These are phyloP conservation scores for Stichopus chloronotus DNA, from an alignment of 35 echinoderm and acorn worm genomes.

Conservation along the genomic window DNA sequence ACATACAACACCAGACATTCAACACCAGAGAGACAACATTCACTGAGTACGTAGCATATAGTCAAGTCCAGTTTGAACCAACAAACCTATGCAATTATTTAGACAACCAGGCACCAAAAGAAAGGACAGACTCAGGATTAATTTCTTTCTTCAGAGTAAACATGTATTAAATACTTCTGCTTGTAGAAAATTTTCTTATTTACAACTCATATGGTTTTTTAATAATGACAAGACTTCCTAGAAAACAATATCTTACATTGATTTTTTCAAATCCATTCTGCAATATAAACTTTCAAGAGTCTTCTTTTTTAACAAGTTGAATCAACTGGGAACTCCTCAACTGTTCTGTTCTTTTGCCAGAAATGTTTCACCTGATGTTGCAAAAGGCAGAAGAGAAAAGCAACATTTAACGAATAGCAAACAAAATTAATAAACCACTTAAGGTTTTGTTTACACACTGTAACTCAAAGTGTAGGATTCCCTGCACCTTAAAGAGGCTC, in stretches of 20 bases:
- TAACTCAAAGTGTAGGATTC: too few species aligned
- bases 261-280: not conserved
- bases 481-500: too few species aligned
- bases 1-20: too few species aligned
- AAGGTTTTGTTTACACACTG: too few species aligned
- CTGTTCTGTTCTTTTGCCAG: not conserved
- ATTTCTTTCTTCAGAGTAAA: slow-evolving; percentile 22
- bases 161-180: slow-evolving; percentile 49
- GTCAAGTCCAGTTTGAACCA: too few species aligned
- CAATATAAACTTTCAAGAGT: not conserved
- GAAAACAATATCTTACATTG: not conserved
- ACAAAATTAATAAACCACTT: too few species aligned
- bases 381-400: too few species aligned
- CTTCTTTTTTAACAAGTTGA: not conserved
- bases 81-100: too few species aligned
- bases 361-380: not conserved
- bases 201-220: slow-evolving; percentile 43
- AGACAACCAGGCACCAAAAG: not conserved
- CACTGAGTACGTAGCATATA: too few species aligned
- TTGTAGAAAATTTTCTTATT: slow-evolving; percentile 38
- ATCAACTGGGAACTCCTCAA: not conserved
- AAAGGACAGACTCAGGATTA: not conserved
- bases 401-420: too few species aligned
- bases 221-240: not conserved
- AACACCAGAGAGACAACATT: too few species aligned